Base-by-base conservation (phyloP, 1,140 invertebrate species). In the Aethina tumida region DNA sequence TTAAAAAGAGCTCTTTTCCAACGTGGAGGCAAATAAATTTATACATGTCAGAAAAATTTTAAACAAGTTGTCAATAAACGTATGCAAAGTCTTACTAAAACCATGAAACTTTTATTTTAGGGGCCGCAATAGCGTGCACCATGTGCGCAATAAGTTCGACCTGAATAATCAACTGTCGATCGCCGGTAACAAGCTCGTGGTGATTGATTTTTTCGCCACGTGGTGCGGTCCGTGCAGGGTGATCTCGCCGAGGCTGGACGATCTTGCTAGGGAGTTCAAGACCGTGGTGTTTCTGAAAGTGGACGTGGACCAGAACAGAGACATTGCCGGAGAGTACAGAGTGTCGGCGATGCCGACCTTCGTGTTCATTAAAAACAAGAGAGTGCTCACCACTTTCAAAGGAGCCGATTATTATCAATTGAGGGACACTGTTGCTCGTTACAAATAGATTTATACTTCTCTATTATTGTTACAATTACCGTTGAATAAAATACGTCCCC, bases 191-290 rank as follows among this genome's bases (percentile, higher is more conserved):
- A 86, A 83, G 56, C 65, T 96, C 49, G 81, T 96, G 14, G 76
- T 96, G 13, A 76, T 97, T 30, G 89, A 94, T 56, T 81, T 84
- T 49, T 74, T 66, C 47, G 80, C 80, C 2, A 73, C 73, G 28
- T 88, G 84, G 84, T 87, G 84, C 65, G 91, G 90, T 0, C 93
- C 93, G 9, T 97, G 93, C 69, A 88, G 85, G 62, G 71, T 79
- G 64, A 95, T 96, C 64, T 75, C 79, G 7, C 93, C 93, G 6
- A 78, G 75, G 49, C 58, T 84, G 19, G 74, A 78, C 41, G 74
- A 76, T 53, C 57, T 81, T 16, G 61, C 75, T 14, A 59, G 50
- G 2, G 65, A 71, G 34, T 66, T 67, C 55, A 50, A 63, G 9
- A 60, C 55, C 20, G 42, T 75, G 10, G 22, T 51, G 13, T 47